phyloP scores from a whole-genome alignment of 2,113 vertebrate species.

The Sturnira hondurensis region DNA sequence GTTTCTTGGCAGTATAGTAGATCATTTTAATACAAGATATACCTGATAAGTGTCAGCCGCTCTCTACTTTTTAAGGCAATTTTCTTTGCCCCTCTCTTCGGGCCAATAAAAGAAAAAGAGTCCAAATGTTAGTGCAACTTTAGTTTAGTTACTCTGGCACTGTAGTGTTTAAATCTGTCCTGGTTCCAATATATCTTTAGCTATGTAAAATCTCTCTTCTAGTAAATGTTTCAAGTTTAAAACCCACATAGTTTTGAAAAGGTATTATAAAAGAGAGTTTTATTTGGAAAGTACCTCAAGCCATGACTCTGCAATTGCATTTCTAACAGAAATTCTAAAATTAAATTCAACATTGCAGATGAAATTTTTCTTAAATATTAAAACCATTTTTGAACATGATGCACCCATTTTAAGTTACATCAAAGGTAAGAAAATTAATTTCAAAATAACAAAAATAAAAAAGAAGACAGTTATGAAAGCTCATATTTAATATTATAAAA shows the following conservation, averaged over 20 bases:
- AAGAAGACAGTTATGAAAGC: background rate
- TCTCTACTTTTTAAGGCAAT: background rate
- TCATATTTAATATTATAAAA: background rate
- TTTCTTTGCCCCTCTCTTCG: background rate
- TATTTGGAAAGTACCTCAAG: constrained; percentile 25
- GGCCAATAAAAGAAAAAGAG: constrained; percentile 32
- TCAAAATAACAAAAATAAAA: background rate
- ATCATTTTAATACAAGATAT: constrained; percentile 56
- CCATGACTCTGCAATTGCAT: background rate
- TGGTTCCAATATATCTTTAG: constrained; percentile 13
- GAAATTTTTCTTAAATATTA: background rate
- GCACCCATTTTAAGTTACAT: background rate
- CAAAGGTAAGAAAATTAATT: background rate
- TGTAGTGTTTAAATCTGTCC: background rate
- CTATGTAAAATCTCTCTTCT: background rate
- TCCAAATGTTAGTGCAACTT: constrained; percentile 5
- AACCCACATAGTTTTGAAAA: background rate
- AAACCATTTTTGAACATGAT: background rate
- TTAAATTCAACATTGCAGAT: background rate
- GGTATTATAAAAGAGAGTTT: background rate
- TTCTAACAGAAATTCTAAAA: background rate
- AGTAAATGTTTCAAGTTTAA: background rate
- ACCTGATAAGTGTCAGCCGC: constrained; percentile 15
- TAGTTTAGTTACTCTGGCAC: background rate
- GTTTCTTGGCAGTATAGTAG: constrained; percentile 49